Evolutionary conservation across 2,888 invertebrate species (phyloP), one percentile per base, ranked within the genome.

Genomic region (Diachrysia chrysitis): DNA sequence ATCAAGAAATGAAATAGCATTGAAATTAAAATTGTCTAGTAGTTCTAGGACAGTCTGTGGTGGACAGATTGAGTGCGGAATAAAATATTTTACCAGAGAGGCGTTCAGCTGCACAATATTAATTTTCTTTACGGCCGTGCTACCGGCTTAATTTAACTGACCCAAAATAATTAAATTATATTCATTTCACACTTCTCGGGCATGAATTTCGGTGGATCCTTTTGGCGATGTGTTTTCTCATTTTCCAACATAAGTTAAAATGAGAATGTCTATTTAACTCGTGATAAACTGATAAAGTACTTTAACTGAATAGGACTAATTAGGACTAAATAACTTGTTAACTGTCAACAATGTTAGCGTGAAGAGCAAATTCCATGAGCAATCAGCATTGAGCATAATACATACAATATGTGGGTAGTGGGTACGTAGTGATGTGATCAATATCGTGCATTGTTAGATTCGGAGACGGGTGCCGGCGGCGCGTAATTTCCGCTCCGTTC

Each of bases 401-500:
- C 65, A 48, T 57, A 71, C 66, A 65, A 58, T 57, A 64, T 56
- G 58, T 79, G 63, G 61, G 66, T 69, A 68, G 58, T 79, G 63
- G 61, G 66, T 69, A 68, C 59, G 62, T 78, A 73, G 65, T 71
- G 76, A 69, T 70, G 79, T 81, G 81, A 82, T 83, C 81, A 76
- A 82, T 82, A 81, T 71, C 71, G 71, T 71, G 76, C 78, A 82
- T 79, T 81, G 83, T 83, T 78, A 79, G 81, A 73, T 81, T 83
- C 74, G 73, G 77, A 81, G 83, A 77, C 79, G 79, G 73, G 59
- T 78, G 84, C 72, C 77, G 71, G 73, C 75, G 70, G 70, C 69
- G 70, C 66, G 76, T 74, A 81, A 83, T 84, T 84, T 84, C 84
- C 84, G 84, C 71, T 77, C 71, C 73, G 81, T 84, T 79, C 76